Conservation (phyloP, 92 coral and sea anemone species). For the Palythoa grandis region DNA sequence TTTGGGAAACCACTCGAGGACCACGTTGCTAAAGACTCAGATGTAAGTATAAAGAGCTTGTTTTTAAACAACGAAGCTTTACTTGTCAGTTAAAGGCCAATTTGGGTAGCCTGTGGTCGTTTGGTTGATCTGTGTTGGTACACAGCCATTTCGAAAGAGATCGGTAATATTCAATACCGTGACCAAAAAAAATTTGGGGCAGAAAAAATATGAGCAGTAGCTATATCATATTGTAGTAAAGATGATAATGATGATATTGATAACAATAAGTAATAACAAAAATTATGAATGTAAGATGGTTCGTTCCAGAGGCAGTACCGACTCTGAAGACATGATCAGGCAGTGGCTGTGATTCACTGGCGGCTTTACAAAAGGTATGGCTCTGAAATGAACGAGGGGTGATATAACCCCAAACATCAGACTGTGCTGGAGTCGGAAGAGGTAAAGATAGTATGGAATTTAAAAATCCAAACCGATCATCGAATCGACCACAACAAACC, state of each 20-base stretch:
- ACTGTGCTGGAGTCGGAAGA: not conserved
- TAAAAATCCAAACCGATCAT: not conserved
- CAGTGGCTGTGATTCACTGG: not conserved
- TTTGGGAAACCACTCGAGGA: constrained; percentile 41
- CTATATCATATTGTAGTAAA: no score
- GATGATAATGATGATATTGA: no score
- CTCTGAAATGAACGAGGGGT: not conserved
- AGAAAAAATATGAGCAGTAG: no score
- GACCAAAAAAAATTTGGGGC: no score
- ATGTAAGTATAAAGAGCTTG: constrained; percentile 15
- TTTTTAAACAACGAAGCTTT: no score
- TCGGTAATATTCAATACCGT: no score
- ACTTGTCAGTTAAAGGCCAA: no score
- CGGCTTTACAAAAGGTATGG: not conserved
- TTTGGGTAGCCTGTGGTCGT: no score
- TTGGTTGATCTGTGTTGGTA: no score
- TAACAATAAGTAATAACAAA: no score
- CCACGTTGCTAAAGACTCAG: not conserved
- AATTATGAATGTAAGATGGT: not conserved
- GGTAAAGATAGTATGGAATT: not conserved
- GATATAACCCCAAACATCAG: not conserved
- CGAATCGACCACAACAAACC: no score
- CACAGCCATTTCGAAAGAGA: no score
- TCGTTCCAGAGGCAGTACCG: not conserved
- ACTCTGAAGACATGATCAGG: not conserved